Evolutionary conservation across 2,797 vertebrate species (phyloP).

Genomic region (Falco biarmicus): DNA sequence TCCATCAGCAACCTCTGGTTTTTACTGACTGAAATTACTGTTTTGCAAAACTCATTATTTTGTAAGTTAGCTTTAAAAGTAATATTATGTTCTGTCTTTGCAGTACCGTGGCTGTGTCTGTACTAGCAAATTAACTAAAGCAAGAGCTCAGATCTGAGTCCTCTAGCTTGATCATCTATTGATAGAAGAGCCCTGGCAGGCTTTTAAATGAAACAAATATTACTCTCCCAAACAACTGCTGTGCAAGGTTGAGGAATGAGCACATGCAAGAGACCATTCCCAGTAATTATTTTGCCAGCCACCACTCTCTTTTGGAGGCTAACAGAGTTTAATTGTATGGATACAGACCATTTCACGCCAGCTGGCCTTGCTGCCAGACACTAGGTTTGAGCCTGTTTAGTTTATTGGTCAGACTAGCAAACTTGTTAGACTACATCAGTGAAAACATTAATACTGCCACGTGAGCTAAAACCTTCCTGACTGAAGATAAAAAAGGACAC

Average conservation of each 20-base stretch:
- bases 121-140: not conserved
- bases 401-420: not conserved
- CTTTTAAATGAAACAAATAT: not conserved
- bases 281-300: not conserved
- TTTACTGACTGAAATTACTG: not conserved
- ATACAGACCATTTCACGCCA: not conserved
- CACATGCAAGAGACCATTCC: not conserved
- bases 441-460: slow-evolving; percentile 15
- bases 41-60: not conserved
- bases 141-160: not conserved
- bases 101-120: not conserved
- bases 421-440: not conserved
- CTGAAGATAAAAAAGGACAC: not conserved
- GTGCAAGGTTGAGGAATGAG: not conserved
- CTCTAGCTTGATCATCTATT: not conserved
- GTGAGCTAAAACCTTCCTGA: not conserved
- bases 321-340: slow-evolving; percentile 17
- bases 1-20: not conserved
- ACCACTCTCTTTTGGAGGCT: not conserved
- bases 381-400: not conserved
- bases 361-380: not conserved
- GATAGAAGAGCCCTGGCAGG: not conserved
- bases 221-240: not conserved
- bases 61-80: not conserved
- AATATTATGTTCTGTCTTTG: not conserved